phyloP scores from a whole-genome alignment of 37 sponge, comb jelly and placozoan species.

The Sycon ciliatum region DNA sequence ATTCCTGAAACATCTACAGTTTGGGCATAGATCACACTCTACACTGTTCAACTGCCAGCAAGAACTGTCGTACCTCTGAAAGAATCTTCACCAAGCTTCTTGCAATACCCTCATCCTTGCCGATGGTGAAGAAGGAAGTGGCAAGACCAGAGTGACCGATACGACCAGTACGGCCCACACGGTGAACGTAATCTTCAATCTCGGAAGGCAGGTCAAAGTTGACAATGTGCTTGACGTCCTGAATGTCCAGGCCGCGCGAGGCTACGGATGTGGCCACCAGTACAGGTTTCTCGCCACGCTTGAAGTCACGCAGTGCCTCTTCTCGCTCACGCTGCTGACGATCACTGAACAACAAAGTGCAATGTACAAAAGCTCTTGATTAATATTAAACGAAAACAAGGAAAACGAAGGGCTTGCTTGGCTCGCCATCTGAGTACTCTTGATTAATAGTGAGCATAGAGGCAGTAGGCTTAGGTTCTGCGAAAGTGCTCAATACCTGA shows the following conservation, averaged over 20 bases:
- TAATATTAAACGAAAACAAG: no score
- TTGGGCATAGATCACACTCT: no score
- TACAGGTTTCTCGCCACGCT: slow-evolving; percentile 62
- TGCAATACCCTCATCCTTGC: slow-evolving; percentile 58
- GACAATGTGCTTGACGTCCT: slow-evolving; percentile 83
- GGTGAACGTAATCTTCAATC: slow-evolving; percentile 90
- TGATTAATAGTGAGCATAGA: no score
- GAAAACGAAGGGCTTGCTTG: no score
- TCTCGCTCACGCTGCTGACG: slow-evolving; percentile 87
- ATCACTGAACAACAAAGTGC: slow-evolving; percentile 67
- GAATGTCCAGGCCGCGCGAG: slow-evolving; percentile 89
- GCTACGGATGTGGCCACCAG: slow-evolving; percentile 90
- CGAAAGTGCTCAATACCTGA: no score
- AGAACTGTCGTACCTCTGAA: slow-evolving; percentile 45
- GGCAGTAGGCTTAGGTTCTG: no score
- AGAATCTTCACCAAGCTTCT: slow-evolving; percentile 77
- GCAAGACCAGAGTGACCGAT: slow-evolving; percentile 79
- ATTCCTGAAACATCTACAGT: no score
- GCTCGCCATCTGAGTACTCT: neutral
- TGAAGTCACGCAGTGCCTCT: slow-evolving; percentile 80
- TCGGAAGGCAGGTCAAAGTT: slow-evolving; percentile 81
- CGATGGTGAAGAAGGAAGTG: slow-evolving; percentile 79
- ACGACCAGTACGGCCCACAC: slow-evolving; percentile 90
- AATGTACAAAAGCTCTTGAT: no score
- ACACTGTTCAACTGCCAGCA: no score